Evolutionary conservation across 2,797 vertebrate genomes (phyloP).

Genomic region (Percopsis omiscomaycus): DNA sequence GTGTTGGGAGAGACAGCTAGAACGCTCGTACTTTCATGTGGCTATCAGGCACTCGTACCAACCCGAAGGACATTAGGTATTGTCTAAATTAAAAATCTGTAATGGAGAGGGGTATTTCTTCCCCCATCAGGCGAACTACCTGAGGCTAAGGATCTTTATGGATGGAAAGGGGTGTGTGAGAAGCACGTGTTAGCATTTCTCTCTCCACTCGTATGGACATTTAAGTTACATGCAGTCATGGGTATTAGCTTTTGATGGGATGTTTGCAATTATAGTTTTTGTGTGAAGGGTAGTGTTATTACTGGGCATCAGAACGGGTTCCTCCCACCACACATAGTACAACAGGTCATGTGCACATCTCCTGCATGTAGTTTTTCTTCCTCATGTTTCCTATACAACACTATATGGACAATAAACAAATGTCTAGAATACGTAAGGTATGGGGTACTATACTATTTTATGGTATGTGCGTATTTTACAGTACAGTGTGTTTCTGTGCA

Average conservation of each 20-base stretch:
- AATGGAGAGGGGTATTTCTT: conserved; percentile 24
- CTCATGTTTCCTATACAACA: too few relatives aligned
- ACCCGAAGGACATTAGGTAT: conserved; percentile 65
- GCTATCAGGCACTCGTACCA: conserved; percentile 40
- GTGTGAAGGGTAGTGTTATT: conserved; percentile 12
- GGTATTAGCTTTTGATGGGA: conserved; percentile 13
- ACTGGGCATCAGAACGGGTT: too few relatives aligned
- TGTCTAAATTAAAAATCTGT: conserved; percentile 79
- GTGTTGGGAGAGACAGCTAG: not conserved
- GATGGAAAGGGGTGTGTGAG: conserved; percentile 35
- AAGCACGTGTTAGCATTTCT: conserved; percentile 42
- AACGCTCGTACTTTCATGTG: conserved; percentile 4
- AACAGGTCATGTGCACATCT: too few relatives aligned
- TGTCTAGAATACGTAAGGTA: too few relatives aligned
- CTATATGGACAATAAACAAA: too few relatives aligned
- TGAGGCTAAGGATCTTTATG: conserved; percentile 59
- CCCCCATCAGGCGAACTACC: conserved; percentile 58
- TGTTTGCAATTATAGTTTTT: conserved; percentile 13
- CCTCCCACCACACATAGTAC: too few relatives aligned
- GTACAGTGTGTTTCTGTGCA: too few relatives aligned
- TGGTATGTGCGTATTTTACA: too few relatives aligned
- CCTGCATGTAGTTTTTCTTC: too few relatives aligned
- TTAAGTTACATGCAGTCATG: conserved; percentile 24
- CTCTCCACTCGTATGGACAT: conserved; percentile 25
- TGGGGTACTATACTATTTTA: too few relatives aligned